phyloP scores from a whole-genome alignment of 2,888 invertebrate genomes.

The Oxyteleia sp. region DNA sequence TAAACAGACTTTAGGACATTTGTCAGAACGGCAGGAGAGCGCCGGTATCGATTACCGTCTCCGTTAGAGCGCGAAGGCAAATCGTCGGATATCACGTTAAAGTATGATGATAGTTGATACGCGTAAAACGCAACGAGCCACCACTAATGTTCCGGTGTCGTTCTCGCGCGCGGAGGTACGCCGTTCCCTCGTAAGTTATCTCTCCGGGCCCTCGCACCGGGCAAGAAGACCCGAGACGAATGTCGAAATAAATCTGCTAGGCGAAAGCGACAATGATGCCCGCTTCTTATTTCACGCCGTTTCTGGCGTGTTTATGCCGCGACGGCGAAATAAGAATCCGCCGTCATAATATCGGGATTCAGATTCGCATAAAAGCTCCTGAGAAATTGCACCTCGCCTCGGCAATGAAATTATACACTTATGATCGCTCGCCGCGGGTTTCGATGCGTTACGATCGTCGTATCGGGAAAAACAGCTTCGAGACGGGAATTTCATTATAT shows the following conservation, averaged over 20 bases:
- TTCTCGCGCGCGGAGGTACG: slow-evolving; percentile 51
- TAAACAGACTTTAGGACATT: slow-evolving; percentile 75
- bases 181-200: slow-evolving; percentile 70
- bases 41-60: slow-evolving; percentile 82
- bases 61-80: slow-evolving; percentile 80
- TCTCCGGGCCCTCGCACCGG: slow-evolving; percentile 52
- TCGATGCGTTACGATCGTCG: slow-evolving; percentile 31
- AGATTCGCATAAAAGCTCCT: slow-evolving; percentile 53
- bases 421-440: slow-evolving; percentile 39
- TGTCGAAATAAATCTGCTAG: slow-evolving; percentile 79
- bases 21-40: slow-evolving; percentile 77
- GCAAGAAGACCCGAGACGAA: slow-evolving; percentile 82
- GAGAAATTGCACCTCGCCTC: slow-evolving; percentile 37
- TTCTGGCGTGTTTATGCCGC: slow-evolving; percentile 68
- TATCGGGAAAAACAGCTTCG: slow-evolving; percentile 27
- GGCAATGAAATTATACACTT: slow-evolving; percentile 61
- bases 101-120: slow-evolving; percentile 86
- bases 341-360: slow-evolving; percentile 73
- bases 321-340: slow-evolving; percentile 48
- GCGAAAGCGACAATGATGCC: slow-evolving; percentile 73
- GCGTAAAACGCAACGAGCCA: slow-evolving; percentile 82
- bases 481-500: slow-evolving; percentile 23
- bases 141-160: slow-evolving; percentile 80
- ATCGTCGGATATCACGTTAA: slow-evolving; percentile 85
- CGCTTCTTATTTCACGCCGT: slow-evolving; percentile 70